Evolutionary conservation across 2,113 vertebrate genomes (phyloP), one percentile per base, ranked within the genome.

Genomic region (Pelvicachromis taeniatus): DNA sequence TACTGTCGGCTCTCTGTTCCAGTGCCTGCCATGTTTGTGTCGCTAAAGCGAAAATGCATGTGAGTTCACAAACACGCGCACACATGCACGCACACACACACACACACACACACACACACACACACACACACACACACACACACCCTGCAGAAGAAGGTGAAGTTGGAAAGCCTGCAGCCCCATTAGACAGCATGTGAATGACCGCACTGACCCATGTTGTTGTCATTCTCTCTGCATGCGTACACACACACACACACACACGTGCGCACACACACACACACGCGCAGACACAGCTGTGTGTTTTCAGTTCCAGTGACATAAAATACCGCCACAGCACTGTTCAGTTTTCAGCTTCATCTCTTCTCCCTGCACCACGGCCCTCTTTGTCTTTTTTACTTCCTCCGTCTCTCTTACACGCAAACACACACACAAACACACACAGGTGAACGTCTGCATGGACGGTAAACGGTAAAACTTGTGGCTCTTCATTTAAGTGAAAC

Each of bases 1-100:
- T 94, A 88, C 92, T 92, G 45, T 92, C 93, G 91, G 89, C 93
- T 95, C 94, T 95, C 56, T 93, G 95, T 95, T 96, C 77, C 88
- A 94, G 95, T 95, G 95, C 94, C 95, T 94, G 93, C 91, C 86
- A 79, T 86, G 90, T 92, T 92, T 89, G 88, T 94, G 91, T 93
- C 75, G 78, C 87, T 96, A 91, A 94, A 91, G 92, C 95, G 83
- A 92, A 94, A 94, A 94, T 93, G 91, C 93, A 94, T 90, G 94
- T n/a, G 61, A 85, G 85, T 82, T 77, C 65, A 80, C 78, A 53
- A 4, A 59, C 31, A 11, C 4, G 23, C 6, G n/a, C n/a, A n/a
- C n/a, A 87, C 42, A 50, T 55, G 73, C 10, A 73, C 10, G 53
- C 3, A 52, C 5, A 88, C 48, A 80, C 10, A 77, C 10, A n/a